Conservation (phyloP, 2,113 vertebrate genomes). For the Pomatorhinus ruficollis region DNA sequence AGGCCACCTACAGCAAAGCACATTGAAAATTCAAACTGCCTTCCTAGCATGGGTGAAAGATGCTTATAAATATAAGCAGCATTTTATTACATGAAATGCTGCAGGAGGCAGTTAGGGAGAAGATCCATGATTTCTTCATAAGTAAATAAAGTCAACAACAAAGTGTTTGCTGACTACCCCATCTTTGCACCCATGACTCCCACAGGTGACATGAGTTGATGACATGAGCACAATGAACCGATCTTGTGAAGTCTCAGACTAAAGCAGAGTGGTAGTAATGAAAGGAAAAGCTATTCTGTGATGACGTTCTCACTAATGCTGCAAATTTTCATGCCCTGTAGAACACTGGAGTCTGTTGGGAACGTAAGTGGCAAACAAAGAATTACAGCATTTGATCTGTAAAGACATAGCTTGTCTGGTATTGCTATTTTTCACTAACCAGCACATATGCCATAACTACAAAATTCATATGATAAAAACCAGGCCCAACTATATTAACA, state of each 20-base stretch:
- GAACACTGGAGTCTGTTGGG: background rate
- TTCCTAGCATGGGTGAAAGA: background rate
- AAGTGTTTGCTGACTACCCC: background rate
- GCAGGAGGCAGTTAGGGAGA: background rate
- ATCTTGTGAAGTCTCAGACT: background rate
- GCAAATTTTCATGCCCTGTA: background rate
- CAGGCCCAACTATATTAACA: background rate
- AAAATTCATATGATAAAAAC: background rate
- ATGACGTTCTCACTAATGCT: background rate
- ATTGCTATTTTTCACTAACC: background rate
- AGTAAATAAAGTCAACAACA: background rate
- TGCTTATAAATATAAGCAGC: background rate
- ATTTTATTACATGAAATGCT: background rate
- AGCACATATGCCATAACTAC: background rate
- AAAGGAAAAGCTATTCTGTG: background rate
- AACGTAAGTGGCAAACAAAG: background rate
- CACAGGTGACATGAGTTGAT: accelerated
- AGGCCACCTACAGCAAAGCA: background rate
- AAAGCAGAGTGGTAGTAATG: background rate
- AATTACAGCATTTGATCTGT: background rate
- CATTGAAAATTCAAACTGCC: background rate
- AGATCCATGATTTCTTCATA: background rate
- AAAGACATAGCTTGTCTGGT: background rate
- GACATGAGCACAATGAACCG: background rate
- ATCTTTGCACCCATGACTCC: background rate